Evolutionary conservation across 2,113 vertebrate species (phyloP).

Genomic region (Crotalus horridus): DNA sequence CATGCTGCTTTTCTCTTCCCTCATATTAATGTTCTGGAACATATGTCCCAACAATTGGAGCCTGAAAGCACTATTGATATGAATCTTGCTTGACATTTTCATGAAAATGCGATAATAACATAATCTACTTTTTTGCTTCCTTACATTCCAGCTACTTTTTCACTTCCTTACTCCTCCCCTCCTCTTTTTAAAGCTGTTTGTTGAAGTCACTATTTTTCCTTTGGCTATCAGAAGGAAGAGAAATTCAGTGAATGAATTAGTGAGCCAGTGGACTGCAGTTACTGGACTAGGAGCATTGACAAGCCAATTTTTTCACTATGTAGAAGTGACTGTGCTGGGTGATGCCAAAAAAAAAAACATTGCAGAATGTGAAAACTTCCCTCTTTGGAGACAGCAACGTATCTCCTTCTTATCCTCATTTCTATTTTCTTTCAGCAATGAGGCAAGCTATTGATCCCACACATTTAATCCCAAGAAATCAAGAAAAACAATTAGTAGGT

Average conservation of each 20-base stretch:
- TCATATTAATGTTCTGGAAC: background rate
- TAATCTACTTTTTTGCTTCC: background rate
- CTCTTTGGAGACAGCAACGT: background rate
- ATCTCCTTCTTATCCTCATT: background rate
- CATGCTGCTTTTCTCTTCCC: background rate
- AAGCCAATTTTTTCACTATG: background rate
- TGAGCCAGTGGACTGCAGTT: background rate
- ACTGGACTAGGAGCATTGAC: background rate
- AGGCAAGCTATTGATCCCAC: background rate
- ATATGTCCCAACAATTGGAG: background rate
- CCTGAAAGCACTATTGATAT: background rate
- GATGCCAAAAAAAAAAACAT: background rate
- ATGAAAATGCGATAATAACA: background rate
- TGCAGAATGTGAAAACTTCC: background rate
- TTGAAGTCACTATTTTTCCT: background rate
- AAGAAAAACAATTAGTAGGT: background rate
- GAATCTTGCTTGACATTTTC: constrained; percentile 8
- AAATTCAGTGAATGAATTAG: background rate
- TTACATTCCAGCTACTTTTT: background rate
- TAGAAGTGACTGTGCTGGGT: background rate
- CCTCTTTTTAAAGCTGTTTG: background rate
- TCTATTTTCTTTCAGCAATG: background rate
- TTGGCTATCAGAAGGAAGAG: background rate
- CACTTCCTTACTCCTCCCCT: background rate
- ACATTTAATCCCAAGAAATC: background rate